Evolutionary conservation across 23 tunicate genomes (phyloP), one percentile per base, ranked within the genome.

Genomic region (Ascidia mentula): DNA sequence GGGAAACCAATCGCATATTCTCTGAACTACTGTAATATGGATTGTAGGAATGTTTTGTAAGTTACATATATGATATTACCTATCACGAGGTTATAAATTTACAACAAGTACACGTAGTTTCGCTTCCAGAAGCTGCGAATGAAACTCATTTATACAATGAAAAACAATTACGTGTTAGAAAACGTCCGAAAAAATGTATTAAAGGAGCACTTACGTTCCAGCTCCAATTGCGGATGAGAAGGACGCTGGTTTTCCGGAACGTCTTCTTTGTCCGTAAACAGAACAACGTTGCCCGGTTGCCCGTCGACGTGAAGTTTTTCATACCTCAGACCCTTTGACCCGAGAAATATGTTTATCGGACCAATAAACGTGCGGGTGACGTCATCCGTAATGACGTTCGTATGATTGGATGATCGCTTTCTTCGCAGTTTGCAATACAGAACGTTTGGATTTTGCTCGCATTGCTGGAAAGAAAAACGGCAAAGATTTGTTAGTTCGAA

Each of bases 321-420:
- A 46, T 37, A 18, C 18, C 22, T 30, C 24, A 46, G 34, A 6
- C 78, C 78, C 13, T 20, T 26, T 3, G 45, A 37, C 1, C 78
- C 78, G 5, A 17, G 46, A 31, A 74, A 8, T 9, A 74, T 30
- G 46, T 38, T 17, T 46, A 74, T 74, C 17, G 78, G 78, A 36
- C 78, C 78, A 31, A 38, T 38, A 6, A 74, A 38, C 46, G 46
- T 39, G 46, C 38, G 24, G 24, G 65, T 9, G 1, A 53, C 65
- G 65, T 53, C 65, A 53, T 53, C 13, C 22, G 28, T 9, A 6
- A 53, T 53, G 65, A 53, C 65, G 65, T 53, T 28, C 22, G 22
- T 26, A 53, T 9, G 28, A 5, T 53, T 28, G 13, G 65, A 53
- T 53, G 65, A 53, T 26, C 65, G 65, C 65, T 53, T 53, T 3